Evolutionary conservation across 2,888 invertebrate species (phyloP).

Genomic region (Siphonodentalium dalli): DNA sequence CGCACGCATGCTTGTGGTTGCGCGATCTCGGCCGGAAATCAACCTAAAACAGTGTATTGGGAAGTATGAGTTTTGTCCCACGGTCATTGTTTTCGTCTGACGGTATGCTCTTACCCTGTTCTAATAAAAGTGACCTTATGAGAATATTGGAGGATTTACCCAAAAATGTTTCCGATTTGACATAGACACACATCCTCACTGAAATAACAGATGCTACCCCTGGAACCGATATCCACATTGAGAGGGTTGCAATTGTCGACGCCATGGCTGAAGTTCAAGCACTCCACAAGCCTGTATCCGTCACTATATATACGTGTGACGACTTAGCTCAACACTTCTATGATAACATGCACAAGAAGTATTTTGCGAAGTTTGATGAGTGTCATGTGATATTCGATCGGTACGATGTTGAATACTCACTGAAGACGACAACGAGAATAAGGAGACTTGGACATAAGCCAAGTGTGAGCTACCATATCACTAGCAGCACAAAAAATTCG

Average conservation of each 20-base stretch:
- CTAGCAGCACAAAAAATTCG: neutral
- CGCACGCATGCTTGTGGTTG: slow-evolving; percentile 1
- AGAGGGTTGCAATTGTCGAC: slow-evolving; percentile 2
- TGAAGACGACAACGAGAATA: slow-evolving; percentile 4
- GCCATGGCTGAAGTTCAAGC: slow-evolving; percentile 9
- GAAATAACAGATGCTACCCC: too few relatives aligned
- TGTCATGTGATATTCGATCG: slow-evolving; percentile 10
- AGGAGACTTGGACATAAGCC: neutral
- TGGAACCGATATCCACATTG: too few relatives aligned
- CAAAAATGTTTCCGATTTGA: neutral
- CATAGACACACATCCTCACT: too few relatives aligned
- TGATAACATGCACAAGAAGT: neutral
- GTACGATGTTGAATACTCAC: slow-evolving; percentile 9
- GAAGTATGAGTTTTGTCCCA: slow-evolving; percentile 8
- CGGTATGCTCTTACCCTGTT: neutral
- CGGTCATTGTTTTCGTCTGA: slow-evolving; percentile 3
- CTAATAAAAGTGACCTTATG: slow-evolving; percentile 8
- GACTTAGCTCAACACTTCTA: slow-evolving; percentile 6
- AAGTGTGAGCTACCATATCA: slow-evolving; percentile 4
- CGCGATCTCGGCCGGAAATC: slow-evolving; percentile 12
- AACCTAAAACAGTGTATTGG: slow-evolving; percentile 4
- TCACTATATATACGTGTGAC: neutral
- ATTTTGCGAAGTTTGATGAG: slow-evolving; percentile 2
- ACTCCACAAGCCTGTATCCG: slow-evolving; percentile 1
- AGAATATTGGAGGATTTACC: neutral